phyloP scores from a whole-genome alignment of 2,888 invertebrate species.

The Melipona bicolor region DNA sequence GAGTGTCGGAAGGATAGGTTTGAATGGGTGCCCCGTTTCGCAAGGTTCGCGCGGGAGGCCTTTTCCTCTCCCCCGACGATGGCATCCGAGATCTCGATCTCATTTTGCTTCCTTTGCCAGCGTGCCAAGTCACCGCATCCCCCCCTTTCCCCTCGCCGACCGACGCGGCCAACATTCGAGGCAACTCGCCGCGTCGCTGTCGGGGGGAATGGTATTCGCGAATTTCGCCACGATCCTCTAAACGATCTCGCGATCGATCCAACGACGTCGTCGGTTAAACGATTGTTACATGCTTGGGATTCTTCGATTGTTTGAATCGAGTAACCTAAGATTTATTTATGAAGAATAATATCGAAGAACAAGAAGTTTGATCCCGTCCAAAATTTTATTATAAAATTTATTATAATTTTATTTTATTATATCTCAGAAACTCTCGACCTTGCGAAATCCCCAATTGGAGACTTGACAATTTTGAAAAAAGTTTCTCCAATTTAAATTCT shows the following conservation, averaged over 20 bases:
- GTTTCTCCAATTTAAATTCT: no score
- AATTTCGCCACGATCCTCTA: conserved; percentile 23
- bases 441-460: no score
- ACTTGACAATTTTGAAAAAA: no score
- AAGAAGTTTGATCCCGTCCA: no score
- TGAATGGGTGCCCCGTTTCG: conserved; percentile 17
- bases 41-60: conserved; percentile 6
- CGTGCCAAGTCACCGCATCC: conserved; percentile 47
- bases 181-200: background rate
- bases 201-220: conserved; percentile 20
- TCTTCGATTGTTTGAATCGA: background rate
- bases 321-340: background rate
- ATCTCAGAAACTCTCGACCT: no score
- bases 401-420: no score
- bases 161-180: conserved; percentile 26
- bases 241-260: background rate
- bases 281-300: background rate
- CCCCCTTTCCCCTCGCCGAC: background rate
- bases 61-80: conserved; percentile 21
- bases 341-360: no score
- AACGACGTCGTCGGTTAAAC: background rate
- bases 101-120: conserved; percentile 35
- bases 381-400: no score
- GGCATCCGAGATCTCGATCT: conserved; percentile 48
- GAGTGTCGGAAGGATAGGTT: conserved; percentile 5